These are phyloP conservation scores for Melospiza georgiana DNA, from an alignment of 2,113 vertebrate genomes.

Conservation along the genomic window DNA sequence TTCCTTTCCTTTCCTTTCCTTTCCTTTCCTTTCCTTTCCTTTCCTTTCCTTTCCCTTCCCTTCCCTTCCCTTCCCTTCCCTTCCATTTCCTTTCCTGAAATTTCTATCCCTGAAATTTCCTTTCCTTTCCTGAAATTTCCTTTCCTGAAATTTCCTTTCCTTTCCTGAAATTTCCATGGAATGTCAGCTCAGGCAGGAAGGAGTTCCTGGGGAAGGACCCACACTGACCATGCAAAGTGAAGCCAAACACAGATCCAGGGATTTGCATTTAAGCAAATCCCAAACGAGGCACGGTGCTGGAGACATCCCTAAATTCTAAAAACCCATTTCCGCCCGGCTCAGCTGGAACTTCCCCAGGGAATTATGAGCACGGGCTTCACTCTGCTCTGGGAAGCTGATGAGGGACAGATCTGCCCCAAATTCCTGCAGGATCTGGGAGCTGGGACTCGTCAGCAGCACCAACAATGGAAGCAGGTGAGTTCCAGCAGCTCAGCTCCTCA, in stretches of 20 bases:
- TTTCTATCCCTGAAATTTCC: no score
- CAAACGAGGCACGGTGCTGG: background rate
- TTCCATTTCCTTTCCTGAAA: no score
- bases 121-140: no score
- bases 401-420: background rate
- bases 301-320: background rate
- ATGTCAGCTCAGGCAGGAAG: background rate
- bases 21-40: no score
- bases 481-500: background rate
- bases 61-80: no score
- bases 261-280: conserved; percentile 73
- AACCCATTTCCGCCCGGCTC: background rate
- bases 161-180: background rate
- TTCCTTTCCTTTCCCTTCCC: no score
- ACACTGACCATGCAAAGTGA: conserved; percentile 57
- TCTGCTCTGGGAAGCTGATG: background rate
- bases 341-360: background rate
- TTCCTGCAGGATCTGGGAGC: background rate
- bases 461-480: conserved; percentile 64
- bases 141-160: background rate
- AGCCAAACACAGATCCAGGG: background rate
- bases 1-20: background rate
- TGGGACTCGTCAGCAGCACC: background rate
- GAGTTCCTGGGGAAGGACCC: background rate
- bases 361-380: conserved; percentile 1